Conservation (phyloP, 2,888 invertebrate genomes). For the Leptopilina drosophilae region DNA sequence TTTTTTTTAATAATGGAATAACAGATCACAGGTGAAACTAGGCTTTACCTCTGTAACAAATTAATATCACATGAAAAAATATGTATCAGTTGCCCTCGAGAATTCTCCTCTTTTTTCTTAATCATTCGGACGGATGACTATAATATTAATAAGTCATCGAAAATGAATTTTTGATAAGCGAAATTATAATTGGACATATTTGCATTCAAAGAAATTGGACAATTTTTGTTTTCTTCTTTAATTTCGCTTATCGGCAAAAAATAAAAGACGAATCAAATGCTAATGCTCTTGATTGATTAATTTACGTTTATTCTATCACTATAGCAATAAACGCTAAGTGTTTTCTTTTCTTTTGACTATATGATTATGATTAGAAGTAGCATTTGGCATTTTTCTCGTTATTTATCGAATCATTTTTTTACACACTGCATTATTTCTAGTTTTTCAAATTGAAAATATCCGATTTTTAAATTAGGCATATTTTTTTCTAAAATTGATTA, state of each 20-base stretch:
- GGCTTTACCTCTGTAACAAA: constrained; percentile 70
- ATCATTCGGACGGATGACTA: constrained; percentile 67
- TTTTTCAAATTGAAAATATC: constrained; percentile 5
- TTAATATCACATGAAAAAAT: constrained; percentile 75
- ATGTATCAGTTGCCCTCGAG: constrained; percentile 67
- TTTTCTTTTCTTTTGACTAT: constrained; percentile 51
- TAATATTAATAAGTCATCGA: constrained; percentile 47
- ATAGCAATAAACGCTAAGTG: constrained; percentile 61
- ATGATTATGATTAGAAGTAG: constrained; percentile 61
- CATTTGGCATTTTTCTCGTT: constrained; percentile 61
- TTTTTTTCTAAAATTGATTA: background rate
- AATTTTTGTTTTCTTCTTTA: constrained; percentile 2
- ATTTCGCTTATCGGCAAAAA: constrained; percentile 2
- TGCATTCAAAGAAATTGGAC: constrained; percentile 1
- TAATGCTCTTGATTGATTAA: constrained; percentile 44
- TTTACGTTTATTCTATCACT: constrained; percentile 57
- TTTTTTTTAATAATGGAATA: constrained; percentile 53
- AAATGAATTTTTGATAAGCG: constrained; percentile 52
- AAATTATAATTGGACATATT: constrained; percentile 39
- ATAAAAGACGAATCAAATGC: constrained; percentile 24
- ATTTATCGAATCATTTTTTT: constrained; percentile 38
- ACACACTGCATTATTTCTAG: constrained; percentile 10
- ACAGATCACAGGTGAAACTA: constrained; percentile 73
- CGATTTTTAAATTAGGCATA: background rate
- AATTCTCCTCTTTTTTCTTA: constrained; percentile 51